Evolutionary conservation across 2,113 vertebrate species (phyloP).

Genomic region (Notiomystis cincta): DNA sequence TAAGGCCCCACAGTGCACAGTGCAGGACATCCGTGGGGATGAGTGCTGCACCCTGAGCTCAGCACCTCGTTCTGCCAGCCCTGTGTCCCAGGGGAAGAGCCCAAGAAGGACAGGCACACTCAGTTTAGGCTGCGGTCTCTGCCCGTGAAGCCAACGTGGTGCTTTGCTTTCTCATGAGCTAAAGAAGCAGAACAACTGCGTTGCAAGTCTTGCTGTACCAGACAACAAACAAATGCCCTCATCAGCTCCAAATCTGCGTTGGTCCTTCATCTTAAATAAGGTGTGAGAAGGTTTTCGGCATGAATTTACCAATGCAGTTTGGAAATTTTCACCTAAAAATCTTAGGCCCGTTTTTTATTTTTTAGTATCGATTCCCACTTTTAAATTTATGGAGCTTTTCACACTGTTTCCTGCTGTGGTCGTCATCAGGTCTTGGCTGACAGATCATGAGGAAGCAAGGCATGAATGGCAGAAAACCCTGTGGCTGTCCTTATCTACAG

Average conservation of each 20-base stretch:
- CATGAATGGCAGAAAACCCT: slow-evolving; percentile 75
- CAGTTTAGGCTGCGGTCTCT: background rate
- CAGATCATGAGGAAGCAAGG: slow-evolving; percentile 76
- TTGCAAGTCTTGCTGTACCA: background rate
- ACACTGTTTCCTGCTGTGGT: slow-evolving; percentile 72
- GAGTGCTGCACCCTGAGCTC: background rate
- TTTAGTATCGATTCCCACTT: slow-evolving; percentile 70
- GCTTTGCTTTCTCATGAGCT: background rate
- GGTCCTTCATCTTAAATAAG: background rate
- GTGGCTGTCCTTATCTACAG: slow-evolving; percentile 77
- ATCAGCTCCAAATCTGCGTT: background rate
- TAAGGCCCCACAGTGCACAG: accelerated
- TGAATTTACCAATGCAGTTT: background rate
- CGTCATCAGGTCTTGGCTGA: slow-evolving; percentile 71
- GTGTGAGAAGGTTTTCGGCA: background rate
- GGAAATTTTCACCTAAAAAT: slow-evolving; percentile 33
- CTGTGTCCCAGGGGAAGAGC: background rate
- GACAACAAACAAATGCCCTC: background rate
- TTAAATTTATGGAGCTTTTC: slow-evolving; percentile 82
- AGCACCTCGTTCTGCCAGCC: accelerated
- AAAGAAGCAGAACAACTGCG: background rate
- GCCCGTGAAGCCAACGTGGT: accelerated
- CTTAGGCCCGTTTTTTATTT: background rate
- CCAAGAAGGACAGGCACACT: too few relatives aligned
- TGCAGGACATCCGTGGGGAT: background rate